Evolutionary conservation across 1,140 invertebrate genomes (phyloP).

Genomic region (Pinna nobilis): DNA sequence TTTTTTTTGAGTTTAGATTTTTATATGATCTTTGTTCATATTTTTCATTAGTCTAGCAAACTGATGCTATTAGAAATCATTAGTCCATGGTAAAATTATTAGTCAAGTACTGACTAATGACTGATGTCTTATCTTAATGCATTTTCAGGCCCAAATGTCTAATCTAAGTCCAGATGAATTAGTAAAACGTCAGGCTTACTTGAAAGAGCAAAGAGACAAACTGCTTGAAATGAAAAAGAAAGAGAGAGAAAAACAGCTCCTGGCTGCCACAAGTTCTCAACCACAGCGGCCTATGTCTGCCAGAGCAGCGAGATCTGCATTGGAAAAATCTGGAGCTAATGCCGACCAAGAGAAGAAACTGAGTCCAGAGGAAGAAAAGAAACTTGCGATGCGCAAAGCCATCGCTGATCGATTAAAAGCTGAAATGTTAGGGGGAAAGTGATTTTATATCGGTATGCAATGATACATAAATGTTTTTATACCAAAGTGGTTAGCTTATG

Average conservation of each 20-base stretch:
- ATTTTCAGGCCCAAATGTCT: slow-evolving; percentile 51
- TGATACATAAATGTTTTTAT: no score
- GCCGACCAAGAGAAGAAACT: neutral
- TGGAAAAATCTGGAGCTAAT: slow-evolving; percentile 69
- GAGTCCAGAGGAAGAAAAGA: slow-evolving; percentile 73
- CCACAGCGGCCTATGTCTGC: slow-evolving; percentile 81
- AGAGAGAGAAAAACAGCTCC: slow-evolving; percentile 85
- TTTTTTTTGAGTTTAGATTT: neutral
- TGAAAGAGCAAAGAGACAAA: slow-evolving; percentile 91
- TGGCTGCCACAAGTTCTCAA: slow-evolving; percentile 53
- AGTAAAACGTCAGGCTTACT: slow-evolving; percentile 86
- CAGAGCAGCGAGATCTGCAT: slow-evolving; percentile 80
- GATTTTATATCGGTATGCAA: slow-evolving; percentile 8
- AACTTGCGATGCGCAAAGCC: slow-evolving; percentile 85
- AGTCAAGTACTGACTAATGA: neutral
- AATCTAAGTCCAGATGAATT: slow-evolving; percentile 80
- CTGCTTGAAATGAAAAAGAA: slow-evolving; percentile 90
- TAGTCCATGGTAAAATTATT: neutral
- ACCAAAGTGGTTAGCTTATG: no score
- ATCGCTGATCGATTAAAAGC: slow-evolving; percentile 88
- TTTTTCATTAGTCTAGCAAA: slow-evolving; percentile 1
- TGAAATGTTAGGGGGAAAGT: slow-evolving; percentile 81
- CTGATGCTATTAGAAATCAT: slow-evolving; percentile 16
- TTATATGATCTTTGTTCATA: no score
- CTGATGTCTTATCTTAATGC: neutral